A percentile compares a stretch with the other conserved stretches of the same genome.
Conservation (phyloP, 1,140 invertebrate genomes). For the Bombyx mandarina region DNA sequence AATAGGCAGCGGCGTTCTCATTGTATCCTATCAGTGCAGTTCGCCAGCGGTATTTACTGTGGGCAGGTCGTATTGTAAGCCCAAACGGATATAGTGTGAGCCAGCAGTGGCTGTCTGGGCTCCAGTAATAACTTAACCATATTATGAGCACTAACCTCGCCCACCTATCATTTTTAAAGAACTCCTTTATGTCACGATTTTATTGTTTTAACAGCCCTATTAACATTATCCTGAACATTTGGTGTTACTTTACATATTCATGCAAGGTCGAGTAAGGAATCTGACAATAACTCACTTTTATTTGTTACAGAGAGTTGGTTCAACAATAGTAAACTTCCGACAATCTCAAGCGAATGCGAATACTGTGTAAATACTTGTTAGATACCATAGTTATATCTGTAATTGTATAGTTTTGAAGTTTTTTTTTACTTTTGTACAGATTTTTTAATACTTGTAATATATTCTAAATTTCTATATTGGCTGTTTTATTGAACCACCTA, state of each 20-base stretch:
- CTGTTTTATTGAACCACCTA: too few relatives aligned
- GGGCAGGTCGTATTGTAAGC: too few relatives aligned
- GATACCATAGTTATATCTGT: conserved; percentile 7
- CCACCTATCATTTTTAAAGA: too few relatives aligned
- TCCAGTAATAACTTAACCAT: too few relatives aligned
- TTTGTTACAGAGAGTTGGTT: conserved; percentile 53
- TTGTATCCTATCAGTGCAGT: too few relatives aligned
- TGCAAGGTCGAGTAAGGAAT: neutral
- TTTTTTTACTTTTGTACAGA: conserved; percentile 35
- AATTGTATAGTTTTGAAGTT: conserved; percentile 5
- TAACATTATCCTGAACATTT: neutral
- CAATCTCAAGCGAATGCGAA: conserved; percentile 24
- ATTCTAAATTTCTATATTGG: too few relatives aligned
- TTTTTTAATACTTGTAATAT: neutral
- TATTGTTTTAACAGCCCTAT: neutral
- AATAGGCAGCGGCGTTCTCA: too few relatives aligned
- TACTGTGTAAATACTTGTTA: conserved; percentile 14
- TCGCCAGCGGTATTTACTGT: too few relatives aligned
- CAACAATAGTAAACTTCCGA: conserved; percentile 25
- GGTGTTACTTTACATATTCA: neutral
- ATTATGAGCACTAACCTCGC: too few relatives aligned
- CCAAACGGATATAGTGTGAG: too few relatives aligned
- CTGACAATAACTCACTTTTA: conserved; percentile 6
- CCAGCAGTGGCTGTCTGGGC: too few relatives aligned
- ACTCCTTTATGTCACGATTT: neutral